These are phyloP conservation scores for Scaptodrosophila latifasciaeformis DNA, from an alignment of 2,888 invertebrate genomes.

Conservation along the genomic window DNA sequence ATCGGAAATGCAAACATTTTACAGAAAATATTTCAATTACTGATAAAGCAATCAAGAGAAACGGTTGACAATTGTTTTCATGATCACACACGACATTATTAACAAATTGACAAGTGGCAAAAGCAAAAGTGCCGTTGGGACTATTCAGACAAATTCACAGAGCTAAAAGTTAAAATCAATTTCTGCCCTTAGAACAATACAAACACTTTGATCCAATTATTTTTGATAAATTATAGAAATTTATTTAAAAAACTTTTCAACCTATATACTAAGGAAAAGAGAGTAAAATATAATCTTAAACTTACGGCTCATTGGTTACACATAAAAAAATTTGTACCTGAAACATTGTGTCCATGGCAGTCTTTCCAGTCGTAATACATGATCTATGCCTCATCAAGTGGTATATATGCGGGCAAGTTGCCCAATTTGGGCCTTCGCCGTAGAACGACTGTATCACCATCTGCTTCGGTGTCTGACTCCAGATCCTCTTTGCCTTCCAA, in stretches of 20 bases:
- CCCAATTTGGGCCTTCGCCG: constrained; percentile 68
- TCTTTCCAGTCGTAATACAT: constrained; percentile 17
- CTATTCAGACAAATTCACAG: background rate
- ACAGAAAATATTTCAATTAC: no score
- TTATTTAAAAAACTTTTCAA: no score
- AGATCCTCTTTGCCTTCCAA: background rate
- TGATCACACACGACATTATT: no score
- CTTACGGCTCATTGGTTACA: no score
- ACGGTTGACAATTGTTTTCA: no score
- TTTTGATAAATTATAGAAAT: no score
- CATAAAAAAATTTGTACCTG: constrained; percentile 46
- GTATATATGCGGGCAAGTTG: constrained; percentile 72
- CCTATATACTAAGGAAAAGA: background rate
- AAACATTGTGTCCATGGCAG: constrained; percentile 48
- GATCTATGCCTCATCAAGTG: constrained; percentile 44
- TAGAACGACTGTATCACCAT: constrained; percentile 1
- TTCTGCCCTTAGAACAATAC: background rate
- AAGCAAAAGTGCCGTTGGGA: background rate
- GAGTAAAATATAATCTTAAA: background rate
- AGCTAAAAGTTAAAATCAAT: background rate
- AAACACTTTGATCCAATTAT: background rate
- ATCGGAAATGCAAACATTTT: no score
- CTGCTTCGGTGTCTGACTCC: background rate
- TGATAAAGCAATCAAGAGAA: no score
- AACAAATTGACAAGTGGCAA: no score